Base-by-base conservation (phyloP, 2,797 vertebrate species). In the Anolis apletophallus region DNA sequence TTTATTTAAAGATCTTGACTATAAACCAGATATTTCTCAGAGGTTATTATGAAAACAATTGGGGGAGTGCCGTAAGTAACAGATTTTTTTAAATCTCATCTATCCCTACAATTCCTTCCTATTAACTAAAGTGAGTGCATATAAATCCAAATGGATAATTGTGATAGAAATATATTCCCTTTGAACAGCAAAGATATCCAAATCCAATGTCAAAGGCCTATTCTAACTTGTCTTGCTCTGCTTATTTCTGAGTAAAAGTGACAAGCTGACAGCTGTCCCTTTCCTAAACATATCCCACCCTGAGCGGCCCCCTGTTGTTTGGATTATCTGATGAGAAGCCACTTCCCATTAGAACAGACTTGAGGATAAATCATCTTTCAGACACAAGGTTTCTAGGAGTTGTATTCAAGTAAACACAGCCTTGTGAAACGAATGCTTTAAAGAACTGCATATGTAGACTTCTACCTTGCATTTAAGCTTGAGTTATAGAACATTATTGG, bases 1-100 rank as follows among this genome's bases (percentile, higher is more conserved):
- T 86, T 40, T 87, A 83, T 91, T 86, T 90, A 77, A 91, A 21
- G 26, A 55, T 2, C 82, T 92, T 91, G 74, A 75, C 75, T 69
- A 32, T 13, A n/a, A 87, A 85, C 72, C n/a, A 52, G 57, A 32
- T 75, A 50, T 13, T 52, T 23, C 50, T 29, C 29, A 76, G 16
- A 54, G 16, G 10, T 76, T 52, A 54, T 7, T 32, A 29, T 54
- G 29, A 76, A 32, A n/a, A 32, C 46, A 11, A 73, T 71, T 16
- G 14, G 9, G 19, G 36, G 5, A 13, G 4, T 68, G 14, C 4
- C 2, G 3, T 68, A 14, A 68, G 11, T 12, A n/a, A 69, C n/a
- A 5, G 29, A 68, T 5, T 6, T n/a, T n/a, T 71, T 69, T 36
- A 19, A 71, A 64, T 40, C 61, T 9, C 23, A 10, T 71, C 3